These are phyloP conservation scores for Philereme vetulata DNA, from an alignment of 2,888 invertebrate genomes.

Conservation along the genomic window DNA sequence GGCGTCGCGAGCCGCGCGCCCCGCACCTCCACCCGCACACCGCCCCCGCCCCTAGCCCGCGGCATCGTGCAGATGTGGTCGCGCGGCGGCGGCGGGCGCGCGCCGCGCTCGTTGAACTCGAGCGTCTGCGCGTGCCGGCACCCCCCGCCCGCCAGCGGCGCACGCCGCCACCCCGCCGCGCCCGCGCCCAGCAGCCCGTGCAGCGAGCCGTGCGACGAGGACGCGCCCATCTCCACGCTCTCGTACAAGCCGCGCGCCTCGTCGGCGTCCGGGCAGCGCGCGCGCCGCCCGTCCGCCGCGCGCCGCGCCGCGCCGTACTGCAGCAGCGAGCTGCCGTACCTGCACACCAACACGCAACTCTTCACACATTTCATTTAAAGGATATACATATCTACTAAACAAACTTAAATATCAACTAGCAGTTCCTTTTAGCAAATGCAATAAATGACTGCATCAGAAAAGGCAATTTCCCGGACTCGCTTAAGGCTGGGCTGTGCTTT, in stretches of 20 bases:
- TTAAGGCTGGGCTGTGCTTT: too few relatives aligned
- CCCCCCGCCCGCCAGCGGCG: conserved; percentile 49
- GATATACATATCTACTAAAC: too few relatives aligned
- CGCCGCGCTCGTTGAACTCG: conserved; percentile 54
- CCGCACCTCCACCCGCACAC: conserved; percentile 8
- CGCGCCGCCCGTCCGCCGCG: neutral
- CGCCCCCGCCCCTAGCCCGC: conserved; percentile 11
- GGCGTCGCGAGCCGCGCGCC: conserved; percentile 1
- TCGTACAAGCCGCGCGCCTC: conserved; percentile 40
- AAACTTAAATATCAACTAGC: too few relatives aligned
- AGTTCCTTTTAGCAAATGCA: too few relatives aligned
- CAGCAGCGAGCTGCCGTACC: neutral
- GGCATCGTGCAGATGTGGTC: conserved; percentile 41
- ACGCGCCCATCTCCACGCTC: conserved; percentile 33
- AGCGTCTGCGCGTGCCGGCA: conserved; percentile 52
- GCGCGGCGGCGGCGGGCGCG: conserved; percentile 47
- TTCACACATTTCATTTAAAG: too few relatives aligned
- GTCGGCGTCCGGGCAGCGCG: neutral
- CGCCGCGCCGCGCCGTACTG: conserved; percentile 9
- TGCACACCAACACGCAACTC: neutral
- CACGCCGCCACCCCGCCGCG: conserved; percentile 36
- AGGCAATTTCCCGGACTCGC: too few relatives aligned
- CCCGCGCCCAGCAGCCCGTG: conserved; percentile 42
- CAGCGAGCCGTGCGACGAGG: conserved; percentile 27
- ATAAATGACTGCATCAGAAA: too few relatives aligned